Percentiles rank a stretch among this genome's conserved stretches.
phyloP scores from a whole-genome alignment of 2,113 vertebrate species.

The Clarias magur region DNA sequence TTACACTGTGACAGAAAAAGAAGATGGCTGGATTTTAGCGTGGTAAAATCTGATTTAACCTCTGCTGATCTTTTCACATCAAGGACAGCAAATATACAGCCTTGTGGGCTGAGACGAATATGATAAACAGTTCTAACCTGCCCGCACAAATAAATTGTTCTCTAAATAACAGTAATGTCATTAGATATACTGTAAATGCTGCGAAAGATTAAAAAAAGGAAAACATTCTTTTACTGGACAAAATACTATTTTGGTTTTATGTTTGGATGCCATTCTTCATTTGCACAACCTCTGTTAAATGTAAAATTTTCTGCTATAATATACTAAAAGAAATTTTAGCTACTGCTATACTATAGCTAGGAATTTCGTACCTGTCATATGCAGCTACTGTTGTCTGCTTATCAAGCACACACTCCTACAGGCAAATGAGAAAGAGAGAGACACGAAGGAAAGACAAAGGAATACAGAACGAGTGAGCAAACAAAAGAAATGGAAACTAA shows the following conservation, averaged over 20 bases:
- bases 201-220: background rate
- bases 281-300: background rate
- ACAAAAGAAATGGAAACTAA: background rate
- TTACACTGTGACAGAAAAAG: slow-evolving; percentile 64
- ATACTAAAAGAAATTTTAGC: background rate
- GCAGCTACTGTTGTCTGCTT: slow-evolving; percentile 29
- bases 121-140: background rate
- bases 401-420: slow-evolving; percentile 39
- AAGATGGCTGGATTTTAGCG: background rate
- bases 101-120: too few species aligned
- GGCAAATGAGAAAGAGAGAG: background rate
- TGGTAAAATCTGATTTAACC: background rate
- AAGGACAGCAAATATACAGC: background rate
- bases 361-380: slow-evolving; percentile 41
- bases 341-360: background rate
- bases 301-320: too few species aligned
- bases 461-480: background rate
- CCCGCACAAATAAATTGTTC: background rate
- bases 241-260: background rate
- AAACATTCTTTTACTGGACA: background rate
- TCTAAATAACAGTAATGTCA: background rate
- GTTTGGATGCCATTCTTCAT: background rate
- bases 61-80: background rate
- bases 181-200: background rate
- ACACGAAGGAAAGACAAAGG: background rate